Base-by-base conservation (phyloP, 2,797 vertebrate genomes). In the Chelon labrosus region DNA sequence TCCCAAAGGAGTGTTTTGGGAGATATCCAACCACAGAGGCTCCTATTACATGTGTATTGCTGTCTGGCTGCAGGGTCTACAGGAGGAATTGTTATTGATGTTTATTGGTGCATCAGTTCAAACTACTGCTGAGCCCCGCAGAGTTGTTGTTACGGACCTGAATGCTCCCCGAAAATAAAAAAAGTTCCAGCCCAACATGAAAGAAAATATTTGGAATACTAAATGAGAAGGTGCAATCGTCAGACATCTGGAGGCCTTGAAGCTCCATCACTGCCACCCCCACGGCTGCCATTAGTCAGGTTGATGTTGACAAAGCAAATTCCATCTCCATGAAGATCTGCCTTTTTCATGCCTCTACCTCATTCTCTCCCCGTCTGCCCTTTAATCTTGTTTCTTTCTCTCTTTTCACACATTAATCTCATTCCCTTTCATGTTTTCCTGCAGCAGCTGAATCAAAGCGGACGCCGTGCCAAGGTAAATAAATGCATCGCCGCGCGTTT, bases 391-490 rank as follows among this genome's bases (percentile, higher is more conserved):
- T 57, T 65, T 44, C 49, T 78, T 54, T 79, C 73, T 76, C 50
- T 73, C 73, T 56, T 57, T 68, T 61, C 61, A 76, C 65, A 65
- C 75, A 59, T 74, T 86, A 60, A 85, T 86, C 27, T 41, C 75
- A 68, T 88, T 79, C 73, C 31, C 65, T 82, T 80, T 90, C 57
- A 71, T 89, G 67, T 90, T 71, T 90, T 83, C 53, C 79, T 38
- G 61, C 82, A 87, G 86, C 16, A 22, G 67, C 73, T 75, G 79
- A 89, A 77, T 57, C 81, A 25, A 67, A 61, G 54, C 74, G 42
- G 82, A 57, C 71, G 2, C 10, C 2, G 7, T 70, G 79, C 74
- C 80, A 84, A 91, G 92, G 93, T 93, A 91, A 91, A 85, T 85
- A 49, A 65, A 68, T 47, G 11, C 61, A 46, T 72, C 58, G 14